A percentile compares a stretch with the other conserved stretches of the same genome.
Conservation (phyloP, 1,140 invertebrate genomes). For the Ectropis grisescens region DNA sequence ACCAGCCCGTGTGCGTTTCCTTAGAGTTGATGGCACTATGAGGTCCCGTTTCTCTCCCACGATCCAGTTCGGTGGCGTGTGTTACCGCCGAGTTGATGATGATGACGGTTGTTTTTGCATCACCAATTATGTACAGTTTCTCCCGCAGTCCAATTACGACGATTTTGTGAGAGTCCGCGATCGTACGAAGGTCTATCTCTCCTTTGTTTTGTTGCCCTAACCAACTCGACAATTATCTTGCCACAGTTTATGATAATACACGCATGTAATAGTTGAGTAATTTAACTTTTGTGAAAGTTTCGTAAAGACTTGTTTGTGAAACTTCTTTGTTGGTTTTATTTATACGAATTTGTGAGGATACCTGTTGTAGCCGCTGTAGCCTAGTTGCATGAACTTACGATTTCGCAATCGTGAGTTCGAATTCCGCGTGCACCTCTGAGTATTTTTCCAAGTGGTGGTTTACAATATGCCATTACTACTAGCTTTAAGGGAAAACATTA, state of each 20-base stretch:
- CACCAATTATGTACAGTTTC: constrained; percentile 57
- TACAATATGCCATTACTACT: too few species aligned
- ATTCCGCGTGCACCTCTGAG: too few species aligned
- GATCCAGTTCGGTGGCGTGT: constrained; percentile 55
- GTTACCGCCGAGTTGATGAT: constrained; percentile 49
- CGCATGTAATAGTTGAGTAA: constrained; percentile 24
- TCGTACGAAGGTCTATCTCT: constrained; percentile 24
- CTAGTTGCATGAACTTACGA: too few species aligned
- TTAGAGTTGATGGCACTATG: constrained; percentile 40
- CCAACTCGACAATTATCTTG: constrained; percentile 34
- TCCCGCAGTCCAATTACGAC: constrained; percentile 52
- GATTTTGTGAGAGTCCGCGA: constrained; percentile 43
- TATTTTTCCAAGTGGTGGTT: too few species aligned
- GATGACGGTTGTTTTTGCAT: constrained; percentile 55
- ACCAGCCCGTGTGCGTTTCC: constrained; percentile 42
- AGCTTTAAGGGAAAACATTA: too few species aligned
- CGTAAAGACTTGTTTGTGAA: neutral
- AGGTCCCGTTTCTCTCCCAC: constrained; percentile 66
- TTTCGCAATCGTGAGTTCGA: too few species aligned
- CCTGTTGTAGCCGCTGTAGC: too few species aligned
- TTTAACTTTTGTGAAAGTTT: constrained; percentile 4
- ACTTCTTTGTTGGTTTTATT: too few species aligned
- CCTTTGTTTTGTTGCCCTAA: constrained; percentile 48
- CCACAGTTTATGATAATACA: constrained; percentile 27
- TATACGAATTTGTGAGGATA: too few species aligned